Base-by-base conservation (phyloP, 2,797 vertebrate species). In the Labeo calbasu region DNA sequence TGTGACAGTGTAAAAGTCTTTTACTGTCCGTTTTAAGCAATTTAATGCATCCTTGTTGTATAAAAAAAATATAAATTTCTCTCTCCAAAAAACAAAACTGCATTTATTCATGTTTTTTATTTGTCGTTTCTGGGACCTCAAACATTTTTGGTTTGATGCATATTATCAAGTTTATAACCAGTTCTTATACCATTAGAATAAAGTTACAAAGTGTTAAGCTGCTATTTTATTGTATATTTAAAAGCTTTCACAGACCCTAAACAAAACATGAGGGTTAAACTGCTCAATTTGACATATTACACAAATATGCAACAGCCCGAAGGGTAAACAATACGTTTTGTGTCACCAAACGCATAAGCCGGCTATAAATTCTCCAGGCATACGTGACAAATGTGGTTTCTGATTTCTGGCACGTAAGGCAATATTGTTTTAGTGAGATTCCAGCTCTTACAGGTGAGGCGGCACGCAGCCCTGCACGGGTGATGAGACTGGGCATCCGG, bases 361-460 rank as follows among this genome's bases (percentile, higher is more conserved):
- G 40, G 59, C 85, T 73, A 87, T 86, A 85, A 87, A 86, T 87
- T 85, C 59, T 84, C 69, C n/a, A 55, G 21, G 79, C 61, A 68
- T 88, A 79, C 72, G 28, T 77, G 81, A 65, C 83, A 87, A 81
- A 73, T 79, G 84, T 36, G 71, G 78, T 82, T 79, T 86, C 75
- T 87, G 46, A 77, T 82, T 82, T 73, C 82, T 88, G 86, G 80
- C 86, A 82, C 32, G 69, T 66, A 81, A 83, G 43, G 85, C 70
- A 70, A 78, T 80, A 77, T 87, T 87, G 84, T 87, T 89, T 86
- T 84, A 85, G 85, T 79, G 77, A 70, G 71, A 69, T 89, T 87
- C 71, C 71, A 83, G 82, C 85, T 89, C 90, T 85, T 85, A 80
- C 91, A 93, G 92, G 92, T 92, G 89, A 92, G 88, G 84, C 84